These are phyloP conservation scores for Siniperca knerii DNA, from an alignment of 2,113 vertebrate species.

Conservation along the genomic window DNA sequence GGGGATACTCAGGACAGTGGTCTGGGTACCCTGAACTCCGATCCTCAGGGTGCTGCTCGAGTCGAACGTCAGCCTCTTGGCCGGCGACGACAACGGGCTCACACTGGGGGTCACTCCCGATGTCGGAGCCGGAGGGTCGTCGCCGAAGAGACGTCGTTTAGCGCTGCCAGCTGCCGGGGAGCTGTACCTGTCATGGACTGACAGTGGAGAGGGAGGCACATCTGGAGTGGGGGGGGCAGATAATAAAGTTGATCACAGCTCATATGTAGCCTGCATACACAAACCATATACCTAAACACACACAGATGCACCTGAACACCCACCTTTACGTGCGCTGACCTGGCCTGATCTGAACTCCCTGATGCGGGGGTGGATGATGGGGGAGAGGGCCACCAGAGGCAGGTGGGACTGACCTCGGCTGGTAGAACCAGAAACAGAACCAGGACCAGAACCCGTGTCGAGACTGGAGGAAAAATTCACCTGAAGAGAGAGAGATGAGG, in stretches of 20 bases:
- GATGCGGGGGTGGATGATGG: conserved; percentile 96
- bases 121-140: conserved; percentile 82
- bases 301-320: not conserved
- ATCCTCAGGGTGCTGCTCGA: conserved; percentile 68
- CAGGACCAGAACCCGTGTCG: conserved; percentile 83
- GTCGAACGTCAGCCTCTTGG: conserved; percentile 77
- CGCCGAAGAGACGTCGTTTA: conserved; percentile 95
- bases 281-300: not conserved
- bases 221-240: conserved; percentile 77
- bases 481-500: conserved; percentile 71
- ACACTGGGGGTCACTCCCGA: conserved; percentile 76
- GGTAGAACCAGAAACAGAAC: conserved; percentile 41
- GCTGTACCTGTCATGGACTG: conserved; percentile 94
- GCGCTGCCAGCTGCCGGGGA: conserved; percentile 95
- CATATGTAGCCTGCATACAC: conserved; percentile 32
- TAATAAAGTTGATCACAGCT: accelerated
- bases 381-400: conserved; percentile 92
- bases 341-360: conserved; percentile 93
- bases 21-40: conserved; percentile 25
- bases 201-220: conserved; percentile 87
- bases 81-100: conserved; percentile 81
- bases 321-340: conserved; percentile 89
- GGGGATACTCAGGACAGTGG: conserved; percentile 87
- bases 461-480: conserved; percentile 95
- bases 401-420: conserved; percentile 84